phyloP scores from a whole-genome alignment of 2,888 invertebrate genomes.

The Schizaphis graminum region DNA sequence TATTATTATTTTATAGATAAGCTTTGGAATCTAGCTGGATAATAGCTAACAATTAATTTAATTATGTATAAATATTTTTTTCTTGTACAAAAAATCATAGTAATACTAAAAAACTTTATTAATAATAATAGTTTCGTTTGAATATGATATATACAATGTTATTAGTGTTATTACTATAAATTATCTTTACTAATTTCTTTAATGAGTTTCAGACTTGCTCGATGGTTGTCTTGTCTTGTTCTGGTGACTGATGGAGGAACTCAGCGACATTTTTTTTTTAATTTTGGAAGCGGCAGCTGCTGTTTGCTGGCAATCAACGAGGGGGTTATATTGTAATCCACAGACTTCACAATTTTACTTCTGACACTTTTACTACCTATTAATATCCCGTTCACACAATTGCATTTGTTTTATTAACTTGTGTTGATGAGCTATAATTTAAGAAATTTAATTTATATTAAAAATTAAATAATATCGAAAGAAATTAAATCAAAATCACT shows the following conservation, averaged over 20 bases:
- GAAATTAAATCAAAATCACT: not conserved
- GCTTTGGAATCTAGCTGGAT: not conserved
- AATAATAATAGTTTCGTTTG: not conserved
- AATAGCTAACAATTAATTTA: not conserved
- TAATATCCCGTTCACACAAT: not conserved
- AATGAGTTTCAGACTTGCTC: not conserved
- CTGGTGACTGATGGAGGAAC: not conserved
- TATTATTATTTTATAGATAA: not conserved
- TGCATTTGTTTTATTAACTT: not conserved
- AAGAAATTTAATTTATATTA: not conserved
- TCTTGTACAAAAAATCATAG: not conserved
- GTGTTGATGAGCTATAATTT: not conserved
- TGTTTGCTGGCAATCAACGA: not conserved
- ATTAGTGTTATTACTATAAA: not conserved
- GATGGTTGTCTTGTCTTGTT: not conserved
- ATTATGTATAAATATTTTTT: not conserved
- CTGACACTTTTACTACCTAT: not conserved
- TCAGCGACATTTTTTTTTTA: not conserved
- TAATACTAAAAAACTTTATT: not conserved
- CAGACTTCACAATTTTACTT: not conserved
- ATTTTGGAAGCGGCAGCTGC: not conserved
- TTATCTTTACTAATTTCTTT: not conserved
- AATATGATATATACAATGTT: not conserved
- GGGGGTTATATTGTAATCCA: not conserved
- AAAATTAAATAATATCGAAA: not conserved